Base-by-base conservation (phyloP, 2,113 vertebrate species). In the Rhinoderma darwinii region DNA sequence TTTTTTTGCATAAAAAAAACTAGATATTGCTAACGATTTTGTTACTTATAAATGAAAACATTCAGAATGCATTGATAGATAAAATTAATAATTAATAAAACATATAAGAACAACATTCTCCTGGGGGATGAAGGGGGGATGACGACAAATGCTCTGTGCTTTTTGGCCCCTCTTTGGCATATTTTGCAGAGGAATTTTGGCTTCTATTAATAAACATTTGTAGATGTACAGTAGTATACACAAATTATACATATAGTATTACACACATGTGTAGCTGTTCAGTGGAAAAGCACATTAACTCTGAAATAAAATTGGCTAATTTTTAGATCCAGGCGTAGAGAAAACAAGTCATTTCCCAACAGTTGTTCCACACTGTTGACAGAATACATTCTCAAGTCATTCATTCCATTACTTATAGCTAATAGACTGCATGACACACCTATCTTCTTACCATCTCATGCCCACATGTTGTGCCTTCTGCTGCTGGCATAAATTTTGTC, bases 401-500 rank as follows among this genome's bases (percentile, higher is more conserved):
- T 39, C 37, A 72, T 72, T 72, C 43, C n/a, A 47, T 47, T 44
- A 44, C 17, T 44, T 43, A 41, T 2, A 74, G 22, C 5, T n/a
- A 3, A 56, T 5, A 63, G 61, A 30, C 61, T 66, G 27, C 14
- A 66, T 30, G 32, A 76, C 14, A 50, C n/a, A 43, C 17, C 4
- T 27, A 43, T 75, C 22, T 47, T 35, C 90, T 95, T 91, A 97
- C 97, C 96, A 96, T 96, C 86, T 96, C 93, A 8, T 93, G 95
- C 66, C 96, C 96, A 25, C 97, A 98, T 39, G 90, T 74, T 5
- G 96, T 97, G 82, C 96, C 96, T 90, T 98, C 96, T 22, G 96
- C 97, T 0, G 96, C 96, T 20, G 97, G 97, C 96, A 97, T 96
- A 91, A 97, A 97, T 90, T 98, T 98, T 80, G 97, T 97, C 89